Base-by-base conservation (phyloP, 2,888 invertebrate genomes). In the Tenthredo notha region DNA sequence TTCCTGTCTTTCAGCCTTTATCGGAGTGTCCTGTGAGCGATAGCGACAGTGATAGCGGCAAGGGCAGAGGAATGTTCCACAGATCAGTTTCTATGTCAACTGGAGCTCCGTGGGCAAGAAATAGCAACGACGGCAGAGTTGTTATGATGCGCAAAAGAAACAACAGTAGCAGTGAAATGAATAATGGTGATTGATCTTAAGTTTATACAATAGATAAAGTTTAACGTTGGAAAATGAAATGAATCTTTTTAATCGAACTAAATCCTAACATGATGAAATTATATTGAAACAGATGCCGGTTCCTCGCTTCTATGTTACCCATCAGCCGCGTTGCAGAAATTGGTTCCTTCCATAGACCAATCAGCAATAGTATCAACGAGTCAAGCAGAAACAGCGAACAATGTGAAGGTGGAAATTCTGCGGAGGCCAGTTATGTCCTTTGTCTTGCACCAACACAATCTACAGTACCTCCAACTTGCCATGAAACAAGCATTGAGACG, bases 61-160 rank as follows among this genome's bases (percentile, higher is more conserved):
- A 94, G 85, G 95, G 90, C 89, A 95, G 95, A 85, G 94, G 96
- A 18, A 94, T 96, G 83, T 97, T 98, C 88, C 98, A 97, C 90
- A 95, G 98, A 88, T 98, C 98, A 0, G 97, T 98, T 87, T 98
- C 98, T 0, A 98, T 98, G 97, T 98, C 98, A 12, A 95, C 95
- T 12, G 95, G 96, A 1, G 95, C 95, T 5, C 95, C 95, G 0
- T 96, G 93, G 95, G 95, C 93, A 84, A 95, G 93, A 93, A 95
- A 95, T 85, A 95, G 95, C 29, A 94, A 94, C 82, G 95, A 95
- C 86, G 95, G 95, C 4, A 92, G 95, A 82, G 93, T 95, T 6
- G 92, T 95, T 70, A 95, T 95, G 94, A 95, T 96, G 93, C 94
- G 96, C 21, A 95, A 96, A 87, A 93, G 96, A 61, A 96, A 96